These are phyloP conservation scores for Papilio machaon DNA, from an alignment of 1,140 invertebrate genomes.

Conservation along the genomic window DNA sequence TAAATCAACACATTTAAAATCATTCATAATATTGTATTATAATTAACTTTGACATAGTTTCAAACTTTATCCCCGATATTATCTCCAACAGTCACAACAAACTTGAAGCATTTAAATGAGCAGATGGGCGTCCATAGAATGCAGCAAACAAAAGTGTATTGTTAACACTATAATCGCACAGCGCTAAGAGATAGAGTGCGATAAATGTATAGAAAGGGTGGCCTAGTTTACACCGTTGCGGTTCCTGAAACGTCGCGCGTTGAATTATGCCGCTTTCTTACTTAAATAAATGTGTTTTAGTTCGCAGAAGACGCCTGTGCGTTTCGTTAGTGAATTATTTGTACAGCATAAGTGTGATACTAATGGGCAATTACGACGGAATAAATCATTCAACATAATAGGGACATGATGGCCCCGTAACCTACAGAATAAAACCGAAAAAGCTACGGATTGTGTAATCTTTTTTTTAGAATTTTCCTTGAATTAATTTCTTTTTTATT, in stretches of 20 bases:
- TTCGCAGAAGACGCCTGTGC: constrained; percentile 39
- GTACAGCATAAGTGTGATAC: neutral
- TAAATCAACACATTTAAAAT: too few relatives aligned
- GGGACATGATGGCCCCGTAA: constrained; percentile 1
- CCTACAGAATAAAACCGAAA: neutral
- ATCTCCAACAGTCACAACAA: constrained; percentile 14
- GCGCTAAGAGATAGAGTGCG: constrained; percentile 48
- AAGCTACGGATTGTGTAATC: neutral
- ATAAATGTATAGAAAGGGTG: constrained; percentile 47
- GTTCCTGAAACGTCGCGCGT: constrained; percentile 42
- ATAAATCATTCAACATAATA: neutral
- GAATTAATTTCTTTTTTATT: too few relatives aligned
- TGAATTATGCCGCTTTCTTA: constrained; percentile 45
- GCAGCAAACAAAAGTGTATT: constrained; percentile 59
- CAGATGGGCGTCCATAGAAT: constrained; percentile 27
- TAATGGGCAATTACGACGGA: constrained; percentile 12
- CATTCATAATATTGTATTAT: neutral
- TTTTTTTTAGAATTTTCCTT: neutral
- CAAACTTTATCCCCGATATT: neutral
- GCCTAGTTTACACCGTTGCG: constrained; percentile 51
- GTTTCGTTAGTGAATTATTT: constrained; percentile 30
- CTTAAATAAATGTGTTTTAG: constrained; percentile 45
- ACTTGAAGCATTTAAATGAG: constrained; percentile 30
- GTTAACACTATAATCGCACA: constrained; percentile 60
- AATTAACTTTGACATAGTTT: neutral